Evolutionary conservation across 2,113 vertebrate genomes (phyloP).

Genomic region (Calidris pugnax): DNA sequence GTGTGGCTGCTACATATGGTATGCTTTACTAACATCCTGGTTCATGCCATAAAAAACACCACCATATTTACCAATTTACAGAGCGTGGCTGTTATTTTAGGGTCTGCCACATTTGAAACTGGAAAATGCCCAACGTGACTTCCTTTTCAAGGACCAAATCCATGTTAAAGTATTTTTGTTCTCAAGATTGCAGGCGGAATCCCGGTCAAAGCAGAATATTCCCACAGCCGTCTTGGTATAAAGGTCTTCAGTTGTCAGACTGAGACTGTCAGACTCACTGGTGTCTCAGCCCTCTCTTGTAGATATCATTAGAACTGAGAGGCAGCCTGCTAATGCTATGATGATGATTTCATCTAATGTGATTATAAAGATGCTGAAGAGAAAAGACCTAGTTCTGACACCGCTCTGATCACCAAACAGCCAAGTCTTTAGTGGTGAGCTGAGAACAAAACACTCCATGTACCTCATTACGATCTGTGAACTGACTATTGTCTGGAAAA

Average conservation of each 20-base stretch:
- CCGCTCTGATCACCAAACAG: neutral
- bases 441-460: neutral
- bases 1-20: neutral
- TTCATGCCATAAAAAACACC: neutral
- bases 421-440: neutral
- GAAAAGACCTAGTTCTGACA: neutral
- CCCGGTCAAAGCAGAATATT: neutral
- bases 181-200: neutral
- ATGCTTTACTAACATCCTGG: neutral
- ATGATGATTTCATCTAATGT: neutral
- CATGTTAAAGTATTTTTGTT: neutral
- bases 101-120: neutral
- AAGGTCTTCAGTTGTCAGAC: neutral
- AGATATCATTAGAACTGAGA: neutral
- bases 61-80: neutral
- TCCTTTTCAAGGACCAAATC: neutral
- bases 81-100: neutral
- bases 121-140: neutral
- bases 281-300: neutral
- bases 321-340: neutral
- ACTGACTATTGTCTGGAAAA: neutral
- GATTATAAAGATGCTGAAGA: neutral
- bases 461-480: slow-evolving; percentile 23
- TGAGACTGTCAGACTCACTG: neutral
- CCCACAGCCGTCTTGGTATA: neutral